Base-by-base conservation (phyloP, 2,113 vertebrate species). In the Otus sunia region DNA sequence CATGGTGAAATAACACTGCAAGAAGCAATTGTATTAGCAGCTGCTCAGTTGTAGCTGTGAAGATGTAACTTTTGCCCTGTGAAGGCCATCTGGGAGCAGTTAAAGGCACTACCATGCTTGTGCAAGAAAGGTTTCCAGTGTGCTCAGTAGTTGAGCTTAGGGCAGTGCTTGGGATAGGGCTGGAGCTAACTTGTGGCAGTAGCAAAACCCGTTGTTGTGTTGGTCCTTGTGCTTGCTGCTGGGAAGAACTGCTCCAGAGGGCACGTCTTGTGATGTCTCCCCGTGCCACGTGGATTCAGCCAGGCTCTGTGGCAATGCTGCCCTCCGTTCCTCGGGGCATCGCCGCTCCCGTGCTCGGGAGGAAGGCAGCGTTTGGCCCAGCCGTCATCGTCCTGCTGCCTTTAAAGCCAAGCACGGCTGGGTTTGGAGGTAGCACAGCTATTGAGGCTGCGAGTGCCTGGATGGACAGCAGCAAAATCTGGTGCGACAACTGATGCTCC, bases 1-100 rank as follows among this genome's bases (percentile, higher is more conserved):
- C 1, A 2, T 12, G 2, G 2, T 32, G 32, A 60, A 72, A 18
- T 18, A n/a, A 15, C 12, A 0, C 69, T 52, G 19, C n/a, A 17
- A 50, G 53, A 27, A 90, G 50, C 69, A 47, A 16, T 17, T 25
- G 50, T 27, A 4, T 52, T 27, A 27, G 60, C 32, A 63, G 53
- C 66, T 78, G 36, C 26, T 32, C 49, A 56, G 32, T 6, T 68
- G 52, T 32, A 52, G 72, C 53, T 67, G 36, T 32, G 9, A 19
- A 30, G 50, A 2, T 53, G 34, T 53, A 26, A 34, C 29, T 45
- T 80, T 32, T 71, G 27, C 45, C 19, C 37, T 11, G 2, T 10
- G 36, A 58, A 37, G 69, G 25, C 69, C n/a, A 22, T 34, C n/a
- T 6, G 4, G 41, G 34, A 78, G 49, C 64, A 41, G 41, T 23